Conservation (phyloP, 2,797 vertebrate species). For the Microctenopoma steveboyesi region DNA sequence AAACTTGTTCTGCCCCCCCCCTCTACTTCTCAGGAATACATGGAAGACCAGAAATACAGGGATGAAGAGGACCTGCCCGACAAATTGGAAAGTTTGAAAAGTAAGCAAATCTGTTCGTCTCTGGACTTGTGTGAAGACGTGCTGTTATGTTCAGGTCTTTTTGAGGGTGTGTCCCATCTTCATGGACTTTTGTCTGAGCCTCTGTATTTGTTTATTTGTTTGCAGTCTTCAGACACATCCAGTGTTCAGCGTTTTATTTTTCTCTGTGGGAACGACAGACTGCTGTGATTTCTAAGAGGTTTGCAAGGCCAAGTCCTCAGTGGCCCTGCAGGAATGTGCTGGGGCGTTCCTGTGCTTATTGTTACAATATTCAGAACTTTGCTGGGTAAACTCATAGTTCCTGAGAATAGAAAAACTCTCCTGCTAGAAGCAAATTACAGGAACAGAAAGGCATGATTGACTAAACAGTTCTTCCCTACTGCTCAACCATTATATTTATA, state of each 20-base stretch:
- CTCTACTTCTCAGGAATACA: slow-evolving; percentile 86
- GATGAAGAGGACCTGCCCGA: slow-evolving; percentile 93
- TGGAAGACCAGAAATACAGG: slow-evolving; percentile 95
- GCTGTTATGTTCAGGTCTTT: neutral
- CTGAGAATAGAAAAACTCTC: slow-evolving; percentile 42
- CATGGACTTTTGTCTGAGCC: slow-evolving; percentile 34
- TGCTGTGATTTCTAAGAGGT: slow-evolving; percentile 61
- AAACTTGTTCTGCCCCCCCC: slow-evolving; percentile 6
- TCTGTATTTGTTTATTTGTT: slow-evolving; percentile 41
- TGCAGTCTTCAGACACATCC: slow-evolving; percentile 5
- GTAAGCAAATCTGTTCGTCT: slow-evolving; percentile 78
- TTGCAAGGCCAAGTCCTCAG: slow-evolving; percentile 60
- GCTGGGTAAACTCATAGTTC: slow-evolving; percentile 48
- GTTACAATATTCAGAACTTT: slow-evolving; percentile 65
- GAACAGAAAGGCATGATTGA: slow-evolving; percentile 28
- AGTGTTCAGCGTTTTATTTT: slow-evolving; percentile 43
- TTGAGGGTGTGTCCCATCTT: slow-evolving; percentile 1
- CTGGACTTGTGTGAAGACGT: slow-evolving; percentile 2
- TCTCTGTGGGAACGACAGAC: slow-evolving; percentile 64
- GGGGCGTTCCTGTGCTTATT: slow-evolving; percentile 68
- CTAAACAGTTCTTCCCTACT: slow-evolving; percentile 13
- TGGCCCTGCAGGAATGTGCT: slow-evolving; percentile 76
- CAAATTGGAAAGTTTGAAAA: slow-evolving; percentile 94
- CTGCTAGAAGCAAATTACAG: slow-evolving; percentile 28
- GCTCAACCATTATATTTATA: neutral